phyloP scores from a whole-genome alignment of 2,888 invertebrate genomes.

The Acanthosepion lycidas region DNA sequence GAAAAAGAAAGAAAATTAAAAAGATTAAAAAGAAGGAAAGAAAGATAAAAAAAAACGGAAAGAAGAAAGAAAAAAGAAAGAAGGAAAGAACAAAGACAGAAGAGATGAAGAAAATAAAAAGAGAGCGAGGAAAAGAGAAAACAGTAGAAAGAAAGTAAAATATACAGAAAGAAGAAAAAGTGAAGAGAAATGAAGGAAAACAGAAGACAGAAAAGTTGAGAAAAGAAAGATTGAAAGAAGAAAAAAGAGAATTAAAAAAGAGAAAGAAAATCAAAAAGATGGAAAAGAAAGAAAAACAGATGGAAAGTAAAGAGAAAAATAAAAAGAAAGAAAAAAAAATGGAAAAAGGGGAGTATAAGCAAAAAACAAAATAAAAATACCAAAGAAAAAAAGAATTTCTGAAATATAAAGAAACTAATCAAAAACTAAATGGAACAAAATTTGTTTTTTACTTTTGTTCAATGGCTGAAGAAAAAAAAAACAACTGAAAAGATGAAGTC shows the following conservation, averaged over 20 bases:
- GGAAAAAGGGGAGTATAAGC: not conserved
- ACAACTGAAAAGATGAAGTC: too few species aligned
- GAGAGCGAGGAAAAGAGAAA: not conserved
- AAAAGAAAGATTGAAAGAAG: not conserved
- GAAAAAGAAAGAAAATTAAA: not conserved
- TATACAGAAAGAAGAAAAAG: not conserved
- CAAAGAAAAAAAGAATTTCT: not conserved
- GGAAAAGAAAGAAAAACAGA: not conserved
- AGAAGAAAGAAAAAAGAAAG: not conserved
- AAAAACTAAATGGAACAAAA: not conserved
- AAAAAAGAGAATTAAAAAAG: not conserved
- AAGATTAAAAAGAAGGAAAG: not conserved
- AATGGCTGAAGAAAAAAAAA: too few species aligned
- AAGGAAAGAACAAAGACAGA: not conserved
- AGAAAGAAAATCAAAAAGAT: not conserved
- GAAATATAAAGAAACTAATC: not conserved
- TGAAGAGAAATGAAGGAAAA: not conserved
- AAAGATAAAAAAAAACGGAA: not conserved
- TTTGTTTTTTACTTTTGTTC: too few species aligned
- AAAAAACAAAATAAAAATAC: too few species aligned
- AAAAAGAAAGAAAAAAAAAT: not conserved
- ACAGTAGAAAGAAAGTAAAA: not conserved
- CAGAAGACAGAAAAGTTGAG: not conserved
- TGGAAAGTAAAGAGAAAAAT: not conserved
- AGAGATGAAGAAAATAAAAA: not conserved